Evolutionary conservation across 53 echinoderm and acorn worm species (phyloP).

Genomic region (Echinarachnius parma): DNA sequence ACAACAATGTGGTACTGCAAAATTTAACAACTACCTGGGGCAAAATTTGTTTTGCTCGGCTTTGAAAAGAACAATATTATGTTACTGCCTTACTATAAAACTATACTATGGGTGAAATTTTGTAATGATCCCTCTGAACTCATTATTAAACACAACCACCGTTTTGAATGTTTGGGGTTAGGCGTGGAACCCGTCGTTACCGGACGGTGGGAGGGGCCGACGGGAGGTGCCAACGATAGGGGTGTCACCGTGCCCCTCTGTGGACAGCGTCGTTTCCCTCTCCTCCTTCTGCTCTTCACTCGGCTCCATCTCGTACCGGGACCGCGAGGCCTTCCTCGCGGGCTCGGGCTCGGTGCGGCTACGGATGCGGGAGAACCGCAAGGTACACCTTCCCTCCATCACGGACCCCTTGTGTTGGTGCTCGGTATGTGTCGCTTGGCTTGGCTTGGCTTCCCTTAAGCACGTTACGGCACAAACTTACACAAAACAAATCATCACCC

Average conservation of each 20-base stretch:
- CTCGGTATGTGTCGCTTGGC: too few relatives aligned
- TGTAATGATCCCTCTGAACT: too few relatives aligned
- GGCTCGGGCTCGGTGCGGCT: constrained; percentile 32
- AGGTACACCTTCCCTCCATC: constrained; percentile 34
- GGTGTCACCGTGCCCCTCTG: constrained; percentile 56
- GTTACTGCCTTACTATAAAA: too few relatives aligned
- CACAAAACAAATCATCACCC: too few relatives aligned
- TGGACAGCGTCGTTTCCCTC: constrained; percentile 58
- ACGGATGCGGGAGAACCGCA: constrained; percentile 42
- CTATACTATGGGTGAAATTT: too few relatives aligned
- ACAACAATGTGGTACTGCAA: too few relatives aligned
- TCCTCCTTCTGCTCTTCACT: constrained; percentile 60
- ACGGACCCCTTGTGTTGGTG: constrained; percentile 48
- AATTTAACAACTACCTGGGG: too few relatives aligned
- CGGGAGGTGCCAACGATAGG: constrained; percentile 16
- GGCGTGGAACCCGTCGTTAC: constrained; percentile 11
- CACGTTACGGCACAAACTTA: too few relatives aligned
- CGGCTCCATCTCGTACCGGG: constrained; percentile 45
- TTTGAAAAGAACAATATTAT: too few relatives aligned
- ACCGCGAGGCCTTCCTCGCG: constrained; percentile 42
- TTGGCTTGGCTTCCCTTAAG: constrained; percentile 24
- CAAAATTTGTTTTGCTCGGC: too few relatives aligned
- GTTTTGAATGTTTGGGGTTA: too few relatives aligned
- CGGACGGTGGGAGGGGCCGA: neutral
- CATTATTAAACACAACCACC: too few relatives aligned